A percentile compares a stretch with the other conserved stretches of the same genome.
Evolutionary conservation across 2,797 vertebrate species (phyloP).

Genomic region (Pempheris klunzingeri): DNA sequence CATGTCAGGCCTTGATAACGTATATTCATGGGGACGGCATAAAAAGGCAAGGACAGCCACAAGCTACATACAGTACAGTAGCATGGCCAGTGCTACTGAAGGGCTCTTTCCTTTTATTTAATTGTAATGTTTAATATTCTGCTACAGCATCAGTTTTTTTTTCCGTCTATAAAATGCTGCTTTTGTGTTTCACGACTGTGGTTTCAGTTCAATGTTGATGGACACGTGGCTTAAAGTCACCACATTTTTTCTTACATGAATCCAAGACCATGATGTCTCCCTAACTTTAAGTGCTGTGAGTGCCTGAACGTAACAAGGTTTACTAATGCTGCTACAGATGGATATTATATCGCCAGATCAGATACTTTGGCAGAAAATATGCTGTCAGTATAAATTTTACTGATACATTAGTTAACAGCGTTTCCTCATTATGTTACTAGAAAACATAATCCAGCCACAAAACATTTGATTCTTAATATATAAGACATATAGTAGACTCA

Average conservation of each 20-base stretch:
- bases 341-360: not conserved
- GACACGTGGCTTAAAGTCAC: not conserved
- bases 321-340: not conserved
- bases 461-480: not conserved
- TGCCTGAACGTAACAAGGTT: not conserved
- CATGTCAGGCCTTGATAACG: constrained; percentile 18
- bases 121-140: not conserved
- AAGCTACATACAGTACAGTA: not conserved
- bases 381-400: not conserved
- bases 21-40: constrained; percentile 24
- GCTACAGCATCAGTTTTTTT: not conserved
- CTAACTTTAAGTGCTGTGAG: not conserved
- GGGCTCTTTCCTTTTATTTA: not conserved
- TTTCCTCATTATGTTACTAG: not conserved
- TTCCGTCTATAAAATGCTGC: not conserved
- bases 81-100: not conserved
- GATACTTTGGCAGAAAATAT: not conserved
- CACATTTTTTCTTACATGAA: not conserved
- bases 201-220: not conserved
- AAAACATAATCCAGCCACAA: not conserved
- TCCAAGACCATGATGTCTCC: not conserved
- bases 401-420: not conserved
- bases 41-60: constrained; percentile 39
- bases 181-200: not conserved
- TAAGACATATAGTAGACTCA: too few relatives aligned